Percentiles rank a stretch among this genome's conserved stretches.
These are phyloP conservation scores for Falco columbarius DNA, from an alignment of 2,797 vertebrate species.

Conservation along the genomic window DNA sequence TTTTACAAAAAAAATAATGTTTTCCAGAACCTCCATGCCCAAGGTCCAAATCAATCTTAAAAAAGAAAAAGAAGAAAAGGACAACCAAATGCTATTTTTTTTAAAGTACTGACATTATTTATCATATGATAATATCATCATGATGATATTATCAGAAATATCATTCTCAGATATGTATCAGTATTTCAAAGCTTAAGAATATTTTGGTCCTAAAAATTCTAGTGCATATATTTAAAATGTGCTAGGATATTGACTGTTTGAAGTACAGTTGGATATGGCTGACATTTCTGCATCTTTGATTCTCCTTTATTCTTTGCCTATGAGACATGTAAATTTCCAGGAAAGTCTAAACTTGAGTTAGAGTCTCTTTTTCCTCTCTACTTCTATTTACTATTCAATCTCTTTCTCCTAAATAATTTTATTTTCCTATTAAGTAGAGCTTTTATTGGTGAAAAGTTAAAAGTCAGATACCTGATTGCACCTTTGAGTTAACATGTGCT, in stretches of 20 bases:
- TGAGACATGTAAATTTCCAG: background rate
- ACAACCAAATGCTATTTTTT: background rate
- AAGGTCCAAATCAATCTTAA: background rate
- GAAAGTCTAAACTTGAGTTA: background rate
- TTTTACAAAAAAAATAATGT: background rate
- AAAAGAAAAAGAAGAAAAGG: background rate
- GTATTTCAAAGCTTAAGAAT: background rate
- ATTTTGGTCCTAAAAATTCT: background rate
- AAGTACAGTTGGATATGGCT: background rate
- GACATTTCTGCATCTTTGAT: background rate
- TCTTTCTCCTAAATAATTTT: background rate
- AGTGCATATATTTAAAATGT: background rate
- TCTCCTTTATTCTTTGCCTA: background rate
- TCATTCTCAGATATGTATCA: rapidly evolving
- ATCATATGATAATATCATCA: too few species aligned
- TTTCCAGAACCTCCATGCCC: background rate
- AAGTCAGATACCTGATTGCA: background rate
- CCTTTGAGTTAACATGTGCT: background rate
- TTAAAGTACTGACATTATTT: too few species aligned
- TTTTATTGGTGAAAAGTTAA: background rate
- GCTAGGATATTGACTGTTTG: background rate
- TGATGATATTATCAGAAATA: too few species aligned
- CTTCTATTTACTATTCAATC: background rate
- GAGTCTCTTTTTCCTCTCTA: background rate
- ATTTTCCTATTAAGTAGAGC: background rate